A percentile compares a stretch with the other conserved stretches of the same genome.
Conservation (phyloP, 2,888 invertebrate genomes). For the Philopedon plagiatum region DNA sequence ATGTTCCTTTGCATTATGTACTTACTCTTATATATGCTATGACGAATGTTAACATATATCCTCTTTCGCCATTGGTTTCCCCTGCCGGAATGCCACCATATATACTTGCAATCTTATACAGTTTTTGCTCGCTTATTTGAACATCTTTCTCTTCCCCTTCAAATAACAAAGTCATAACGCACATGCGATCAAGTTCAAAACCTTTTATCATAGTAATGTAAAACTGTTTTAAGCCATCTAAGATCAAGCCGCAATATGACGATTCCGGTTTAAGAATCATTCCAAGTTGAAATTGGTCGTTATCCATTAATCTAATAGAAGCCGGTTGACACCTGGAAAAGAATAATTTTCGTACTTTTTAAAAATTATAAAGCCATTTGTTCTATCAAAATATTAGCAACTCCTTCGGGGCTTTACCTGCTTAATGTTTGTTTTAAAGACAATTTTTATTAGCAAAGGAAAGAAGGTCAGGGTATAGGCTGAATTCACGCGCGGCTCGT, state of each 20-base stretch:
- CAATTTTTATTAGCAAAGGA: too few species aligned
- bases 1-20: too few species aligned
- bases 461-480: too few species aligned
- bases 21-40: slow-evolving; percentile 96
- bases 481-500: too few species aligned
- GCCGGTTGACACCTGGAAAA: slow-evolving; percentile 84
- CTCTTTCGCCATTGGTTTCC: slow-evolving; percentile 93
- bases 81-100: slow-evolving; percentile 92
- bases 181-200: slow-evolving; percentile 83
- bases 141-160: slow-evolving; percentile 87
- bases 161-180: slow-evolving; percentile 94
- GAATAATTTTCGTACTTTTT: too few species aligned
- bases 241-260: slow-evolving; percentile 76
- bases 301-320: slow-evolving; percentile 96
- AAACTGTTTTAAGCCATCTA: slow-evolving; percentile 87
- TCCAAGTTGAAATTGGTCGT: slow-evolving; percentile 97
- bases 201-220: slow-evolving; percentile 92
- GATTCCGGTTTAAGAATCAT: slow-evolving; percentile 79
- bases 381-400: too few species aligned
- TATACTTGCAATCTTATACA: slow-evolving; percentile 84
- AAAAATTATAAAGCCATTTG: too few species aligned
- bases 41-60: slow-evolving; percentile 97
- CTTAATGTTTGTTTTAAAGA: too few species aligned
- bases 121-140: slow-evolving; percentile 79
- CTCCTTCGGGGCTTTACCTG: too few species aligned